These are phyloP conservation scores for Bombus vancouverensis DNA, from an alignment of 1,140 invertebrate species.

Conservation along the genomic window DNA sequence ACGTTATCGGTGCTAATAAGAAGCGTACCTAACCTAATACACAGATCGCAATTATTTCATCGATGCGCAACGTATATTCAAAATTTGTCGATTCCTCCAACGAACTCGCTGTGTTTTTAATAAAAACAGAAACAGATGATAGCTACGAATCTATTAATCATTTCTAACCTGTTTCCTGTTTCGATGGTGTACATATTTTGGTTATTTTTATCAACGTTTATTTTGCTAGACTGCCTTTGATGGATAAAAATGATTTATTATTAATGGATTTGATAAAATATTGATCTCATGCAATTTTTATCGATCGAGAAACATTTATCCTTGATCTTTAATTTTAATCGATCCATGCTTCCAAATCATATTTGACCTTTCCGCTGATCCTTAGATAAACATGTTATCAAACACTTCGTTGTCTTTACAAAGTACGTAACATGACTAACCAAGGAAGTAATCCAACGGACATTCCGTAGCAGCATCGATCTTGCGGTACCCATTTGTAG, in stretches of 20 bases:
- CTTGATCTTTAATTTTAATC: not conserved
- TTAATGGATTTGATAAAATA: slow-evolving; percentile 4
- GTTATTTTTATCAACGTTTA: not conserved
- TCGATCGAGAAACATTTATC: not conserved
- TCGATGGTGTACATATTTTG: not conserved
- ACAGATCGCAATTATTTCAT: not conserved
- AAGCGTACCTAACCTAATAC: not conserved
- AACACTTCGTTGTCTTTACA: no score
- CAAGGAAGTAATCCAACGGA: not conserved
- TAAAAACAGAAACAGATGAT: not conserved
- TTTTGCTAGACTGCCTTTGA: not conserved
- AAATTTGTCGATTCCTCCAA: not conserved
- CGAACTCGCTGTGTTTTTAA: not conserved
- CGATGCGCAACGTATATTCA: not conserved
- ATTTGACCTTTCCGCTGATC: not conserved
- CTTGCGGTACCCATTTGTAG: not conserved
- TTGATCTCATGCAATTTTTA: not conserved
- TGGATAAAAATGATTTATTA: slow-evolving; percentile 8
- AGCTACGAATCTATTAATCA: not conserved
- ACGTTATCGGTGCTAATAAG: slow-evolving; percentile 5
- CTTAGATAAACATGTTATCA: not conserved
- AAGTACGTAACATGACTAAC: not conserved
- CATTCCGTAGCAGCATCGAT: not conserved
- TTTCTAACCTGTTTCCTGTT: not conserved
- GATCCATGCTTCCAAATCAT: not conserved